Conservation (phyloP, 2,888 invertebrate genomes). For the Linnaemya vulpina region DNA sequence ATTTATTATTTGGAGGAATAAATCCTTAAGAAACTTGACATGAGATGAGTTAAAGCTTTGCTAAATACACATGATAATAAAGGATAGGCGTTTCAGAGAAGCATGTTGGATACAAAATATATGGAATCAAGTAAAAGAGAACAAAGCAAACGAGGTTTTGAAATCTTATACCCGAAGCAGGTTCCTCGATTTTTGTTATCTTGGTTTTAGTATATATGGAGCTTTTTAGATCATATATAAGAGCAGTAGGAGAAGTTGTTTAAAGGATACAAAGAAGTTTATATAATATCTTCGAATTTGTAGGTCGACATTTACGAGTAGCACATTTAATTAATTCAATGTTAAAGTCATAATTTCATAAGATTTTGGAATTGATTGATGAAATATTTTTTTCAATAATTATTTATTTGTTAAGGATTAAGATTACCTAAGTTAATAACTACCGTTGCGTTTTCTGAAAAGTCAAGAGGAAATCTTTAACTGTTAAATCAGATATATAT, state of each 20-base stretch:
- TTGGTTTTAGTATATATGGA: not conserved
- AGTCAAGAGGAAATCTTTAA: too few relatives aligned
- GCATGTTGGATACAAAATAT: not conserved
- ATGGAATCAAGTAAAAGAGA: not conserved
- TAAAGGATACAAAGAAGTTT: not conserved
- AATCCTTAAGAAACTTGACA: conserved; percentile 64
- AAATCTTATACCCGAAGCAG: not conserved
- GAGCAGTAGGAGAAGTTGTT: not conserved
- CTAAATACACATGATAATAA: conserved; percentile 3
- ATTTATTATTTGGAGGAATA: conserved; percentile 51
- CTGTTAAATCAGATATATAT: too few relatives aligned
- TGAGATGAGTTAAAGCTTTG: conserved; percentile 49
- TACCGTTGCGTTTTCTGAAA: too few relatives aligned
- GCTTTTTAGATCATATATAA: not conserved
- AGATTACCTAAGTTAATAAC: too few relatives aligned
- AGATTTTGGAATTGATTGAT: too few relatives aligned
- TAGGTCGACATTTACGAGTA: too few relatives aligned
- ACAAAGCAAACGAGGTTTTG: conserved; percentile 17
- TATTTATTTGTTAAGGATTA: too few relatives aligned
- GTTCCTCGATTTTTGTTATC: conserved; percentile 29
- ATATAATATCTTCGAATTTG: too few relatives aligned
- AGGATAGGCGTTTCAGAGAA: not conserved
- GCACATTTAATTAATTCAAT: too few relatives aligned
- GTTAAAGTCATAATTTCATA: too few relatives aligned
- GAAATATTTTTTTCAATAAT: too few relatives aligned